These are phyloP conservation scores for Heliconius sara DNA, from an alignment of 2,888 invertebrate genomes.

Conservation along the genomic window DNA sequence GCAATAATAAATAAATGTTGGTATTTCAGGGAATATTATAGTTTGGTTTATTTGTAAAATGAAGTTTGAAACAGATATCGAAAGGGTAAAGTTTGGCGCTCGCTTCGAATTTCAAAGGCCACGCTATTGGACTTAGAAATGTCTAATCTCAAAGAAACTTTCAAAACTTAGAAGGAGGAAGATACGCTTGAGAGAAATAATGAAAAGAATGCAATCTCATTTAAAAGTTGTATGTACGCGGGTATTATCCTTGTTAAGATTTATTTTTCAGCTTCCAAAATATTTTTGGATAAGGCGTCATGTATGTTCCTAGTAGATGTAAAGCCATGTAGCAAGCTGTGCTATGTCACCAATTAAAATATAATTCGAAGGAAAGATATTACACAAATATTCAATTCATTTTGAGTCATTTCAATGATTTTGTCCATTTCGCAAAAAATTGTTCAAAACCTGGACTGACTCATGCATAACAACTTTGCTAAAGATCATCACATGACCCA, in stretches of 20 bases:
- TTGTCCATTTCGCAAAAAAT: too few relatives aligned
- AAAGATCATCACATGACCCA: too few relatives aligned
- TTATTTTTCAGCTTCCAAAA: not conserved
- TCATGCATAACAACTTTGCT: too few relatives aligned
- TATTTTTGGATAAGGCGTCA: not conserved
- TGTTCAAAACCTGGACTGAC: too few relatives aligned
- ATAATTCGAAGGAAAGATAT: too few relatives aligned
- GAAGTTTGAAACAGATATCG: conserved; percentile 35
- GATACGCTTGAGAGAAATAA: conserved; percentile 33
- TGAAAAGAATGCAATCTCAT: conserved; percentile 41
- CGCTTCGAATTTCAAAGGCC: conserved; percentile 39
- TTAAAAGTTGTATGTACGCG: conserved; percentile 29
- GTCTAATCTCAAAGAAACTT: conserved; percentile 40
- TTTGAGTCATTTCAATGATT: too few relatives aligned
- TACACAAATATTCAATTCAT: too few relatives aligned
- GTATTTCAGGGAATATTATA: conserved; percentile 13
- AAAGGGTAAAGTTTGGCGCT: conserved; percentile 40
- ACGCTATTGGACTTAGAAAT: conserved; percentile 39
- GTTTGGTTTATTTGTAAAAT: conserved; percentile 33
- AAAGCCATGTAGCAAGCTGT: too few relatives aligned
- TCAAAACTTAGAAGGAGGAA: conserved; percentile 34
- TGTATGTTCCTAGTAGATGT: too few relatives aligned
- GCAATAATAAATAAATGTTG: conserved; percentile 12
- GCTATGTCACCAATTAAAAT: too few relatives aligned
- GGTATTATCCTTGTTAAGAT: conserved; percentile 1